Conservation (phyloP, 2,888 invertebrate species). For the Toxonevra muliebris region DNA sequence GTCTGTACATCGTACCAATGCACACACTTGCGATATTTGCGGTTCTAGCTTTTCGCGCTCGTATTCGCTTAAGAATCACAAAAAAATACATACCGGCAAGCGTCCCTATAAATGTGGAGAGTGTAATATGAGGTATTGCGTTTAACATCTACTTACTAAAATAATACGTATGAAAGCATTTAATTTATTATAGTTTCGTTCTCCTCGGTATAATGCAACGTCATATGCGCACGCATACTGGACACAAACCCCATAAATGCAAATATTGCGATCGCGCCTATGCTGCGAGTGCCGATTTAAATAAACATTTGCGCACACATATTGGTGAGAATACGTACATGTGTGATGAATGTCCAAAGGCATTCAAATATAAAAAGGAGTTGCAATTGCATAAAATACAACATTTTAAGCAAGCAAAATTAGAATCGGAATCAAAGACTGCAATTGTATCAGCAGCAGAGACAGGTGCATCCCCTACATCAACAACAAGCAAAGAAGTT, state of each 20-base stretch:
- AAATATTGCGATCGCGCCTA: conserved; percentile 68
- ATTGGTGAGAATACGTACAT: conserved; percentile 69
- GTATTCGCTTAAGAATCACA: conserved; percentile 71
- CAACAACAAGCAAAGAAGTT: too few species aligned
- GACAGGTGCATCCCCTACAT: too few species aligned
- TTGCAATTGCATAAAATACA: conserved; percentile 48
- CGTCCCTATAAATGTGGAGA: conserved; percentile 46
- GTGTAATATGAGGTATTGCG: conserved; percentile 52
- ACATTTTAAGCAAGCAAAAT: conserved; percentile 42
- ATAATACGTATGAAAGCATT: too few species aligned
- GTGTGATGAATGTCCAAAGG: conserved; percentile 57
- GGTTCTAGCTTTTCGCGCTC: conserved; percentile 70
- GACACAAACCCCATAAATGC: conserved; percentile 67
- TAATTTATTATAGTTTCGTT: too few species aligned
- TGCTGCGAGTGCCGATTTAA: conserved; percentile 61
- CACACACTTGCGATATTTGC: conserved; percentile 73
- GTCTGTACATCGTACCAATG: conserved; percentile 68
- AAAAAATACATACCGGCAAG: conserved; percentile 72
- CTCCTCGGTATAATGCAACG: conserved; percentile 69
- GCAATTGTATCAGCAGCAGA: too few species aligned
- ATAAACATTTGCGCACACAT: conserved; percentile 66
- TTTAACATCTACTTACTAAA: conserved; percentile 9
- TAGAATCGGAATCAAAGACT: too few species aligned
- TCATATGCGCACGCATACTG: conserved; percentile 69
- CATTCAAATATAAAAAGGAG: conserved; percentile 52